These are phyloP conservation scores for Augochlorella aurata DNA, from an alignment of 2,888 invertebrate genomes.

Conservation along the genomic window DNA sequence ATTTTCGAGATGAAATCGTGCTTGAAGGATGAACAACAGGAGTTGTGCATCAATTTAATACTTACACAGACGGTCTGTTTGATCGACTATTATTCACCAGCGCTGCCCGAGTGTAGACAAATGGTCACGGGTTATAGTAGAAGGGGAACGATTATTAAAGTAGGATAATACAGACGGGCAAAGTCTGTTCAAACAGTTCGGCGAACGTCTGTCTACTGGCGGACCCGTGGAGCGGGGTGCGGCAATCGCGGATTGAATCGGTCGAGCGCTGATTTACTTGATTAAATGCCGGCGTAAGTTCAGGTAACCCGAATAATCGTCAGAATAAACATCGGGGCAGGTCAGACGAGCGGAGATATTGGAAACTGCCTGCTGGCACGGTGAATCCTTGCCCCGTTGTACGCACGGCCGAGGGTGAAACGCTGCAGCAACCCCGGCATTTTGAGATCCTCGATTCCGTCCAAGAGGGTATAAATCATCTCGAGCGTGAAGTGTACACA, in stretches of 20 bases:
- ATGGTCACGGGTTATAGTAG: background rate
- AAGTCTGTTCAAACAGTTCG: background rate
- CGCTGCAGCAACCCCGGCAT: constrained; percentile 44
- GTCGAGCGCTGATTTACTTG: constrained; percentile 10
- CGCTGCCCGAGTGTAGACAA: background rate
- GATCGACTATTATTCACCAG: background rate
- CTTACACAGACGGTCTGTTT: background rate
- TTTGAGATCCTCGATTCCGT: constrained; percentile 53
- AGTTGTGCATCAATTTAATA: too few species aligned
- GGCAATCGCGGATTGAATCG: background rate
- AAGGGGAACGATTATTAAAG: background rate
- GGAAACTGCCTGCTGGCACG: constrained; percentile 36
- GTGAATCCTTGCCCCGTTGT: constrained; percentile 19
- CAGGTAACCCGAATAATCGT: constrained; percentile 37
- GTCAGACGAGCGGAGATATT: constrained; percentile 22
- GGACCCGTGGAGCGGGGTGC: background rate
- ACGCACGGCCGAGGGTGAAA: constrained; percentile 45
- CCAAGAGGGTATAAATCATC: constrained; percentile 55
- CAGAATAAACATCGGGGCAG: constrained; percentile 23
- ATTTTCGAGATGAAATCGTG: too few species aligned
- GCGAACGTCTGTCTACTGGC: background rate
- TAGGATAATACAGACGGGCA: background rate
- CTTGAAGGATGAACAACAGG: too few species aligned
- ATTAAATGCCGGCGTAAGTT: constrained; percentile 23
- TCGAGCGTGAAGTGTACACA: constrained; percentile 68